Evolutionary conservation across 2,113 vertebrate genomes (phyloP).

Genomic region (Brienomyrus longianalis): DNA sequence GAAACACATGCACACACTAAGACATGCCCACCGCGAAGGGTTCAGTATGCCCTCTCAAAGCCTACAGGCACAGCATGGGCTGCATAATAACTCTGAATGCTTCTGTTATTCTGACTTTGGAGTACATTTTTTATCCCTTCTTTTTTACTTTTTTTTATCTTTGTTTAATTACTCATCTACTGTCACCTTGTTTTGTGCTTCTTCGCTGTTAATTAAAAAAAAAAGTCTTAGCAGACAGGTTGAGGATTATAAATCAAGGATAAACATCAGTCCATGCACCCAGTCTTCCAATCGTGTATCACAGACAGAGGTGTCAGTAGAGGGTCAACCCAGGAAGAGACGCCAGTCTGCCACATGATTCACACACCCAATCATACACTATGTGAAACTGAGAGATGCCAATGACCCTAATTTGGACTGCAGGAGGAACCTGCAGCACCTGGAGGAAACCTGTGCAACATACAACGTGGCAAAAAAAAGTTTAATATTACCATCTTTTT

Average conservation of each 20-base stretch:
- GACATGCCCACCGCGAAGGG: background rate
- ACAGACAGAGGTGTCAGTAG: background rate
- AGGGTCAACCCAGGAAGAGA: background rate
- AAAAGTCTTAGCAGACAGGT: background rate
- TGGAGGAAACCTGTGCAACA: background rate
- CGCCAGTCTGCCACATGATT: background rate
- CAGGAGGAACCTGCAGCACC: background rate
- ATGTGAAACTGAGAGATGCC: background rate
- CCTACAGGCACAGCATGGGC: background rate
- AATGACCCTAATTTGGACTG: background rate
- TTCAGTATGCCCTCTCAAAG: too few relatives aligned
- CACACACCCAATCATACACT: background rate
- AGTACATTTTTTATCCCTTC: too few relatives aligned
- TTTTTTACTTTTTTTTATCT: too few relatives aligned
- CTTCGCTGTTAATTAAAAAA: background rate
- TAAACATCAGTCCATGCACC: background rate
- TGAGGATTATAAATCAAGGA: background rate
- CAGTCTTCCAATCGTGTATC: background rate
- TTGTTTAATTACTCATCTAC: background rate
- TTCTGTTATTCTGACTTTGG: too few relatives aligned
- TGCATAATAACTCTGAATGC: background rate
- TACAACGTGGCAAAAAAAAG: background rate
- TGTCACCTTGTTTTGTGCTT: background rate
- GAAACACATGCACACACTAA: background rate
- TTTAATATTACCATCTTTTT: background rate